Evolutionary conservation across 2,888 invertebrate genomes (phyloP), one percentile per base, ranked within the genome.

Genomic region (Cephus pygmeus): DNA sequence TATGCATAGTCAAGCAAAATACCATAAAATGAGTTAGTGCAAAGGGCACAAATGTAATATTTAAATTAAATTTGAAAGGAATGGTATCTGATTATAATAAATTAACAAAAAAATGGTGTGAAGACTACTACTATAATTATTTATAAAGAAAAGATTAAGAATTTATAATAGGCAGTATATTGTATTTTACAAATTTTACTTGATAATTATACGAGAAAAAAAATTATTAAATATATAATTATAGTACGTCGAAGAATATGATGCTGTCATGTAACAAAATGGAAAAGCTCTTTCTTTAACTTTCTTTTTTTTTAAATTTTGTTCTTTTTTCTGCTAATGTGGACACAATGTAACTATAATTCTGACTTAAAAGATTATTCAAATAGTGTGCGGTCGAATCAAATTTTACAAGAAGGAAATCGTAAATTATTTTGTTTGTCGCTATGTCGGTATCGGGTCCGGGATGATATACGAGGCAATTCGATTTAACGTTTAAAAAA

Each of bases 181-280:
- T 91, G 91, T 91, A 91, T 91, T 91, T 91, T 91, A 90, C 89
- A 91, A 88, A 91, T 90, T 91, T 91, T 90, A 90, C 89, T 90
- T 89, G 87, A 88, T 89, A 89, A 85, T 84, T 87, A 85, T 81
- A 80, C 76, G 86, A 85, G 83, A 82, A 81, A 80, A 75, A 80
- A 79, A 83, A 84, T 82, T 83, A 85, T 82, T 81, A 83, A 85
- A 84, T 85, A 88, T 69, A 75, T 86, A 86, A 79, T 86, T 84
- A 86, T 83, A 83, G 81, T 76, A 81, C 78, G 77, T 79, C 84
- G 84, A 86, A 87, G 85, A 85, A 85, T 85, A 86, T 87, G 87
- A 88, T 86, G 84, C 83, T 82, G 85, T 78, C 75, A 40, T 81
- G 31, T 34, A 34, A 77, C 34, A 68, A 77, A 68, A 69, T 34